Base-by-base conservation (phyloP, 2,888 invertebrate genomes). In the Poecilobothrus nobilitatus region DNA sequence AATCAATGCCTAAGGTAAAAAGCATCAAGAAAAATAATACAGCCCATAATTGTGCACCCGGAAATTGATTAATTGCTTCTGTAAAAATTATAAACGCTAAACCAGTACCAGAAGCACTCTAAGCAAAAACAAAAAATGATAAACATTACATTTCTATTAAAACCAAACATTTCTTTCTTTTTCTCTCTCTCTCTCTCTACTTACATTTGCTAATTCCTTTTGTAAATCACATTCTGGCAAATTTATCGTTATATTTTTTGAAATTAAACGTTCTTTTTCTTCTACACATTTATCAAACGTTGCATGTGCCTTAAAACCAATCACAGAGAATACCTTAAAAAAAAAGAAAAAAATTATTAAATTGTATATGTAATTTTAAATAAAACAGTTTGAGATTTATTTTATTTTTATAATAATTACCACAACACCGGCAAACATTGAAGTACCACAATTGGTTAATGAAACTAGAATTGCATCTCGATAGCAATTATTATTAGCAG, bases 31-130 rank as follows among this genome's bases (percentile, higher is more conserved):
- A 97, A 84, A 97, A 97, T 15, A 97, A 86, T 18, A 97, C 88
- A 5, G 96, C 93, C 97, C 97, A 97, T 78, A 97, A 89, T 75
- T 95, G 96, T 0, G 96, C 94, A 0, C 95, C 94, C 0, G 97
- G 96, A 82, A 97, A 97, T 83, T 97, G 96, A 83, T 96, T 95
- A 78, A 97, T 97, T 9, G 97, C 97, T 82, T 97, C 96, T 0
- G 97, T 97, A 84, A 97, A 97, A 74, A 97, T 95, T 72, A 97
- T 96, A 81, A 97, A 97, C 0, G 97, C 97, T 69, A 97, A 83
- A 1, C 97, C 97, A 0, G 97, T 96, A 33, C 97, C 97, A 3
- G 96, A 93, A 1, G 96, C 97, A 8, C 96, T 94, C 97, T 97
- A 83, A 20, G n/a, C n/a, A n/a, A 69, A 69, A 71, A 27, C 27